These are phyloP conservation scores for Pterophyllum scalare DNA, from an alignment of 2,113 vertebrate genomes.

Conservation along the genomic window DNA sequence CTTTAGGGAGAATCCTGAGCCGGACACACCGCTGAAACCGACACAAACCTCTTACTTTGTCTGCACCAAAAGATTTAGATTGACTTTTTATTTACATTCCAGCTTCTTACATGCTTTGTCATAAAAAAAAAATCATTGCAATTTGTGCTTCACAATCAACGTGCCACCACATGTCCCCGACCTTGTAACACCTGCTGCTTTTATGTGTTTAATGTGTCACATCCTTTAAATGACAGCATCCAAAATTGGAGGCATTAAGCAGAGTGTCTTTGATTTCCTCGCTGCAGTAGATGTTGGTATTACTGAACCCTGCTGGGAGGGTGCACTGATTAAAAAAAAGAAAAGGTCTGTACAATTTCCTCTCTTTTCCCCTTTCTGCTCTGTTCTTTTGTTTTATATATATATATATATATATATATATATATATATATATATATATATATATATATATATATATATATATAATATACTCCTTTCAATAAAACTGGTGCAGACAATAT, in stretches of 20 bases:
- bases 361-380: background rate
- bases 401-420: too few relatives aligned
- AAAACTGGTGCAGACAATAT: conserved; percentile 20
- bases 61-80: background rate
- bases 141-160: conserved; percentile 1
- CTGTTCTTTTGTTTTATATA: conserved; percentile 23
- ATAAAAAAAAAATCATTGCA: background rate
- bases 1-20: background rate
- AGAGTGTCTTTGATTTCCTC: conserved; percentile 9
- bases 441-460: too few relatives aligned
- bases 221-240: conserved; percentile 20
- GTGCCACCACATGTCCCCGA: background rate
- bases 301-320: conserved; percentile 16
- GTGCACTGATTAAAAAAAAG: conserved; percentile 9
- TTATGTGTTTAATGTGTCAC: conserved; percentile 3
- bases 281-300: conserved; percentile 24
- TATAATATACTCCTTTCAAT: conserved; percentile 27
- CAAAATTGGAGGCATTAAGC: conserved; percentile 7
- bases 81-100: background rate
- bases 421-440: too few relatives aligned
- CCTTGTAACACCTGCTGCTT: conserved; percentile 22
- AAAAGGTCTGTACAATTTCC: conserved; percentile 27
- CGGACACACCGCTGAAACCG: background rate
- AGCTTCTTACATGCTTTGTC: conserved; percentile 3
- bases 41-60: fast-evolving